Conservation (phyloP, 2,797 vertebrate species). For the Rhinophrynus dorsalis region DNA sequence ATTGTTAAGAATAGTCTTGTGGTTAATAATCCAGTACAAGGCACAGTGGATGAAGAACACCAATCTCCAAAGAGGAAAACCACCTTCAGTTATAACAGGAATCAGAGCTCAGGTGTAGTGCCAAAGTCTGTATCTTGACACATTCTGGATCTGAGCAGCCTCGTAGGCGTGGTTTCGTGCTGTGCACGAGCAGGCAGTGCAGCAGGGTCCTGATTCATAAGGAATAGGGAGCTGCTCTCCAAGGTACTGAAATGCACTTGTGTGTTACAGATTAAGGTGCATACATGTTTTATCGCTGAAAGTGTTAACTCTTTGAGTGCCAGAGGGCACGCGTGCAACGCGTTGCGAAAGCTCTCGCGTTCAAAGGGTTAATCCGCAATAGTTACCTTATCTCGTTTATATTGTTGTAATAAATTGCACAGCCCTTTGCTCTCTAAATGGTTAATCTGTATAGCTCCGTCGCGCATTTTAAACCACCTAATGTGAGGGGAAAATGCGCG, state of each 20-base stretch:
- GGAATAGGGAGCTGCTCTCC: not conserved
- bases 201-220: not conserved
- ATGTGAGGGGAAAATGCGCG: too few relatives aligned
- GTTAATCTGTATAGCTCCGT: too few relatives aligned
- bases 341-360: too few relatives aligned
- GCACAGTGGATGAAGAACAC: slow-evolving; percentile 23
- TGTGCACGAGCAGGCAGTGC: not conserved
- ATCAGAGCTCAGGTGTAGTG: slow-evolving; percentile 1
- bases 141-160: not conserved
- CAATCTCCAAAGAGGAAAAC: slow-evolving; percentile 25
- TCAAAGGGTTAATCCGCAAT: too few relatives aligned
- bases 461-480: too few relatives aligned
- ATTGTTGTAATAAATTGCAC: too few relatives aligned
- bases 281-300: too few relatives aligned
- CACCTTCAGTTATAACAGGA: slow-evolving; percentile 28
- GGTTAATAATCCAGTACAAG: slow-evolving; percentile 23
- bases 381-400: too few relatives aligned
- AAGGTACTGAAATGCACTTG: not conserved
- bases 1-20: not conserved
- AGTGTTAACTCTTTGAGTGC: too few relatives aligned
- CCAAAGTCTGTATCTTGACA: not conserved
- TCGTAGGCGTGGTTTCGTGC: not conserved
- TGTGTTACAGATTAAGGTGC: too few relatives aligned
- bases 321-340: too few relatives aligned
- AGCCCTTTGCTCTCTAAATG: too few relatives aligned